Evolutionary conservation across 2,113 vertebrate species (phyloP), one percentile per base, ranked within the genome.

Genomic region (Parus major): DNA sequence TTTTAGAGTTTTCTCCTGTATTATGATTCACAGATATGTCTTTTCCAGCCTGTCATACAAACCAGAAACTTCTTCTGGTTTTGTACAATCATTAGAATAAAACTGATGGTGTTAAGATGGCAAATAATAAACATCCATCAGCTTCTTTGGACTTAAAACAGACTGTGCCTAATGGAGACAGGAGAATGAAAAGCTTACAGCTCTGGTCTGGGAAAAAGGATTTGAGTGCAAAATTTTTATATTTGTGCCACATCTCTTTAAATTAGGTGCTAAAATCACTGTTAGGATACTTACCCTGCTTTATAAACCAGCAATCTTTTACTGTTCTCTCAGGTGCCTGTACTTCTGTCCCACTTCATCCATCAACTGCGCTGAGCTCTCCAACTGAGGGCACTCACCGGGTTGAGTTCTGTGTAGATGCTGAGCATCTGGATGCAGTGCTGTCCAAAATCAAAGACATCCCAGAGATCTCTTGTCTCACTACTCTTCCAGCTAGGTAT

Each of bases 401-500:
- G 53, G 82, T 99, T 76, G 99, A 99, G 73, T 99, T 99, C 91
- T 97, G 22, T 5, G 61, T 97, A 44, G 90, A 68, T 53, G 17
- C 82, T 9, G 97, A 98, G 55, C 97, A 98, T 42, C 93, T 99
- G 10, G 95, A 98, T 12, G 36, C 46, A 2, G 70, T 99, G 41
- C 52, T 99, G 81, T 94, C 97, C 82, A 95, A 98, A 59, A 88
- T 99, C 81, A 98, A 93, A 94, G 90, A 81, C 22, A 97, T 98
- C 60, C 94, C 94, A 65, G 95, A 96, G 77, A 93, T 96, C 89
- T 89, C 90, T n/a, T 86, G 83, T 25, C 86, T 99, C 23, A 96
- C 97, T 24, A 97, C 97, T 92, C 88, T 97, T 72, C 75, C 97
- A 85, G 95, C 93, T 91, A 99, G 98, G 99, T 99, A 98, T 66